Evolutionary conservation across 1,140 invertebrate genomes (phyloP), one percentile per base, ranked within the genome.

Genomic region (Drosophila tristis): DNA sequence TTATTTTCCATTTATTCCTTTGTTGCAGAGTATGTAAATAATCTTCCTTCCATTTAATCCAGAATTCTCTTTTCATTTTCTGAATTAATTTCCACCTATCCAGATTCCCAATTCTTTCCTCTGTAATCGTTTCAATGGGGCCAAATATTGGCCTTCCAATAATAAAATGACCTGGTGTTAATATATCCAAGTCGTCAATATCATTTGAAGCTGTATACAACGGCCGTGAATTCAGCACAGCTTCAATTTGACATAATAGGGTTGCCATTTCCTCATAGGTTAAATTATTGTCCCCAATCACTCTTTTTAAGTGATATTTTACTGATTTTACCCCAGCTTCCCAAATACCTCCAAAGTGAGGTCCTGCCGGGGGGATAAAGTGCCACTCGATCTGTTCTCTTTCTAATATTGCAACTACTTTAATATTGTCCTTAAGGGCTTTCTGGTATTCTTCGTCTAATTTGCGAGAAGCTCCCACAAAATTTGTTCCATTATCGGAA

Each of bases 291-390:
- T 47, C 57, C 9, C 11, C 29, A n/a, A 59, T 35, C 4, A 23
- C 44, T 20, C 56, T 20, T 39, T 57, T 65, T 4, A 57, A 8
- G 23, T 51, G 54, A 9, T 51, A 55, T 55, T 56, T 64, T n/a
- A 56, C 23, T 0, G 61, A 29, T 8, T 29, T 29, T 7, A 56
- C 62, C 13, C 51, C 61, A 2, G 61, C 43, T 20, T 64, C 61
- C 51, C 53, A 56, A 7, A 61, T 25, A 16, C 48, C 35, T 29
- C 20, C 48, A 9, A 61, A 39, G 35, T 60, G 48, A 13, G 58
- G 48, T 11, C 44, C 35, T 39, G 26, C 26, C 56, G 29, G 15
- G 47, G 6, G 8, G 23, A 49, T 39, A 39, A 48, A 43, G 9
- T 49, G 53, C 42, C 42, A 44, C 15, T 44, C 13, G 15, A 44